Percentiles rank a stretch among this genome's conserved stretches.
These are phyloP conservation scores for Decapterus maruadsi DNA, from an alignment of 2,797 vertebrate species.

Conservation along the genomic window DNA sequence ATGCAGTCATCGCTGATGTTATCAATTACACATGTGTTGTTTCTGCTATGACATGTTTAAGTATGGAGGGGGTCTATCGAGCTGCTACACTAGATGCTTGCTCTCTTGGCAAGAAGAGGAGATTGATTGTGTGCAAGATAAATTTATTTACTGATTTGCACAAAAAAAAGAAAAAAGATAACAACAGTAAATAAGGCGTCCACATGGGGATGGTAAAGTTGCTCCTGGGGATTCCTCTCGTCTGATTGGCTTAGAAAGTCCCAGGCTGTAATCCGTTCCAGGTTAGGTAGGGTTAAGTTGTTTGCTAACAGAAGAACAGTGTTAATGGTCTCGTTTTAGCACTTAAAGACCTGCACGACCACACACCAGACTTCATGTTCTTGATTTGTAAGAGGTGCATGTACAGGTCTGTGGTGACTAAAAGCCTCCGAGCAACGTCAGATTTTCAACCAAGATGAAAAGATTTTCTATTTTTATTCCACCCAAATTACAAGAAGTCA, in stretches of 20 bases:
- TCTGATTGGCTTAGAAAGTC: constrained; percentile 56
- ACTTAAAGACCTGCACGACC: constrained; percentile 55
- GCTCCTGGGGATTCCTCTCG: constrained; percentile 6
- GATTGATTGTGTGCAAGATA: background rate
- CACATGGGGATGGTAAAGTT: background rate
- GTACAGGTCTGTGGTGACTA: constrained; percentile 39
- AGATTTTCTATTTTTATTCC: constrained; percentile 57
- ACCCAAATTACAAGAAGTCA: constrained; percentile 55
- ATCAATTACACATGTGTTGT: background rate
- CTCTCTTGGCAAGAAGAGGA: background rate
- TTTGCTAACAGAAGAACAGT: constrained; percentile 62
- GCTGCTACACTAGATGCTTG: background rate
- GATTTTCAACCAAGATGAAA: constrained; percentile 53
- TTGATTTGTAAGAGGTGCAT: constrained; percentile 51
- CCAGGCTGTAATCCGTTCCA: constrained; percentile 51
- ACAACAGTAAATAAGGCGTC: background rate
- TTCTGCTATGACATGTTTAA: background rate
- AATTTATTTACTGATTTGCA: background rate
- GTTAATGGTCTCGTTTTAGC: constrained; percentile 69
- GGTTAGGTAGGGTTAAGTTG: constrained; percentile 56
- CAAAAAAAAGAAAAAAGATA: background rate
- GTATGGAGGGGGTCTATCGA: background rate
- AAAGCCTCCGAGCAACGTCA: constrained; percentile 47
- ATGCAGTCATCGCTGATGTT: background rate
- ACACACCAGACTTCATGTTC: constrained; percentile 55